phyloP scores from a whole-genome alignment of 2,113 vertebrate genomes.

The Philantomba maxwellii region DNA sequence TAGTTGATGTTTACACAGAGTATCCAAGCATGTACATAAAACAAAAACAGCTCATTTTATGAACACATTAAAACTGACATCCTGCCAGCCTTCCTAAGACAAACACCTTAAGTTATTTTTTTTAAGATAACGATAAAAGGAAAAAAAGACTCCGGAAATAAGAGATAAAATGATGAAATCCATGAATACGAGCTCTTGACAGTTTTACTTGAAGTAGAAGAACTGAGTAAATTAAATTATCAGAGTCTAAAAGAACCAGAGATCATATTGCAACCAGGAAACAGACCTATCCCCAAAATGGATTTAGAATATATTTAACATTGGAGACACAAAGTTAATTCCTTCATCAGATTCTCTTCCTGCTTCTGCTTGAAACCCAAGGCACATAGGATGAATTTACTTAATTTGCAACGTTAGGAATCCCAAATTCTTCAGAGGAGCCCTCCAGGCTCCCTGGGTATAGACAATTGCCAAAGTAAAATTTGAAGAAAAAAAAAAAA shows the following conservation, averaged over 20 bases:
- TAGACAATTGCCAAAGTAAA: background rate
- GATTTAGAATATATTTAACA: background rate
- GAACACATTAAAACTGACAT: background rate
- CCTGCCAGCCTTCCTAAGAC: background rate
- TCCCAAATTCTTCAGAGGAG: background rate
- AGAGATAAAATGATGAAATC: constrained; percentile 18
- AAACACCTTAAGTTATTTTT: constrained; percentile 5
- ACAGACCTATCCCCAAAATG: background rate
- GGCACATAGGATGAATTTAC: background rate
- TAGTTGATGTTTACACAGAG: background rate
- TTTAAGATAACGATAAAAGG: background rate
- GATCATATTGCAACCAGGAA: background rate
- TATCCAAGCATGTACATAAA: background rate
- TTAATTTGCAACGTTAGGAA: background rate
- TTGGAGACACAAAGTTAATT: background rate
- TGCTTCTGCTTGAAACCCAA: background rate
- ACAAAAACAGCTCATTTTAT: background rate
- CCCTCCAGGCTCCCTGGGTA: background rate
- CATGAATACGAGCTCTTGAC: background rate
- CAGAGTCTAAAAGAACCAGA: background rate
- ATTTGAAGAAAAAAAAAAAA: background rate
- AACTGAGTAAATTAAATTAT: background rate
- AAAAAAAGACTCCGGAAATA: background rate
- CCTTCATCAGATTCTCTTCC: background rate
- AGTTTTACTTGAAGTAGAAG: background rate